phyloP scores from a whole-genome alignment of 2,113 vertebrate species.

The Speoplatyrhinus poulsoni region DNA sequence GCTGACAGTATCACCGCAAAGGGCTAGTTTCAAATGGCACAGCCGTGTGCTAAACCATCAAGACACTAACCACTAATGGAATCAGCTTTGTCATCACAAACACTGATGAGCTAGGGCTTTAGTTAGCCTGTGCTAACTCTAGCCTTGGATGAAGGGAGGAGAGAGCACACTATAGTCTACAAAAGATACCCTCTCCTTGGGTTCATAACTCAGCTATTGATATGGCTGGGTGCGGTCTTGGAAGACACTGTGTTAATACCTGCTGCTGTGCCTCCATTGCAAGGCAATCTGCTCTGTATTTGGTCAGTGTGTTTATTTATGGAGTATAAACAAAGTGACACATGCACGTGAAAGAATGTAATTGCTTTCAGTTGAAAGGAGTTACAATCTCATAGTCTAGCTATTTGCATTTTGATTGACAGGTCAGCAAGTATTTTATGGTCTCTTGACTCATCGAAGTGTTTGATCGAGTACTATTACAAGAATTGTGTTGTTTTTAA shows the following conservation, averaged over 20 bases:
- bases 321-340: slow-evolving; percentile 32
- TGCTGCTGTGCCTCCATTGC: slow-evolving; percentile 63
- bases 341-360: slow-evolving; percentile 33
- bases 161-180: slow-evolving; percentile 27
- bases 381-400: slow-evolving; percentile 10
- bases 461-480: slow-evolving; percentile 41
- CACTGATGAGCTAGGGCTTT: slow-evolving; percentile 51
- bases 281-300: slow-evolving; percentile 44
- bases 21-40: slow-evolving; percentile 46
- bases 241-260: slow-evolving; percentile 35
- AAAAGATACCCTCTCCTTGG: slow-evolving; percentile 35
- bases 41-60: slow-evolving; percentile 36
- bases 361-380: slow-evolving; percentile 1
- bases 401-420: slow-evolving; percentile 53
- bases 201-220: slow-evolving; percentile 56
- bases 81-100: slow-evolving; percentile 62
- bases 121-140: slow-evolving; percentile 36
- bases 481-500: slow-evolving; percentile 29
- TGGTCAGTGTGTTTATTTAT: slow-evolving; percentile 20
- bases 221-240: slow-evolving; percentile 41
- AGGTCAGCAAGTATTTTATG: slow-evolving; percentile 53
- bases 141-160: slow-evolving; percentile 53
- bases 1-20: slow-evolving; percentile 40
- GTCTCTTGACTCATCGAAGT: slow-evolving; percentile 23
- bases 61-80: slow-evolving; percentile 57